A percentile compares a stretch with the other conserved stretches of the same genome.
Evolutionary conservation across 2,113 vertebrate genomes (phyloP).

Genomic region (Echinops telfairi): DNA sequence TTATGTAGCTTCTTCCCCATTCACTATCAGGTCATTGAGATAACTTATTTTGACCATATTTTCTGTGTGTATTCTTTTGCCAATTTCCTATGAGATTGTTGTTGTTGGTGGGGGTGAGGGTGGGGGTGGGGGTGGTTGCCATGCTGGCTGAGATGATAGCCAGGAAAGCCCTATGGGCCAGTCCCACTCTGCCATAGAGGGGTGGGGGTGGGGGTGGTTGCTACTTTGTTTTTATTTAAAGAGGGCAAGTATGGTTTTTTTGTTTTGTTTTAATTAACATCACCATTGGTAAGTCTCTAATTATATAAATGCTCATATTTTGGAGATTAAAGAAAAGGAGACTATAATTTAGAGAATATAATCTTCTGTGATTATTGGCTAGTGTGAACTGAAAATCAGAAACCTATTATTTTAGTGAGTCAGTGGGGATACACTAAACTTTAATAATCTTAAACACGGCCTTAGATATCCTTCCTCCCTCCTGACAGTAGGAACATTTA

Average conservation of each 20-base stretch:
- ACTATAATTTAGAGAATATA: slow-evolving; percentile 32
- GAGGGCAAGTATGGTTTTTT: background rate
- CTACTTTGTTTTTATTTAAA: slow-evolving; percentile 13
- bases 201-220: background rate
- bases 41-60: background rate
- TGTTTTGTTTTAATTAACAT: slow-evolving; percentile 1
- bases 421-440: background rate
- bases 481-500: background rate
- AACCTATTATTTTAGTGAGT: background rate
- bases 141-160: no score
- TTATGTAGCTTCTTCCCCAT: background rate
- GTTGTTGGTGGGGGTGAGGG: background rate
- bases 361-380: background rate
- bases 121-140: no score
- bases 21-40: background rate
- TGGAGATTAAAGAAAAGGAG: background rate
- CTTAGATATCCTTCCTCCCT: background rate
- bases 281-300: background rate
- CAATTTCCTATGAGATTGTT: background rate
- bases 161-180: no score
- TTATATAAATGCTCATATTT: background rate
- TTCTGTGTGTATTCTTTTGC: background rate
- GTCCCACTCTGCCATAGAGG: no score
- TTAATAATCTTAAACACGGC: background rate
- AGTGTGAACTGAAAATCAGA: background rate